Evolutionary conservation across 2,888 invertebrate genomes (phyloP).

Genomic region (Caenorhabditis sinica): DNA sequence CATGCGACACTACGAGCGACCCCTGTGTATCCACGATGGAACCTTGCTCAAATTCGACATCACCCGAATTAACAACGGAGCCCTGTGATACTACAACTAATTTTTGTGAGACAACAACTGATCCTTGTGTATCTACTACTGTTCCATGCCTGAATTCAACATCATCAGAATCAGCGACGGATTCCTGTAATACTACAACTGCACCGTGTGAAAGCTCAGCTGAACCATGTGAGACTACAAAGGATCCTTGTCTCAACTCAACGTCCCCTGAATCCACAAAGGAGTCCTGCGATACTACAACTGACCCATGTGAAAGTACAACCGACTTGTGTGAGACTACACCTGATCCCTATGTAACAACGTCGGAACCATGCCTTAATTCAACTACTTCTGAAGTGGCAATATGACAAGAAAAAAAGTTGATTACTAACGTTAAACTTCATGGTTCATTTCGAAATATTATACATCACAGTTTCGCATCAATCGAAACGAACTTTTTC

Average conservation of each 20-base stretch:
- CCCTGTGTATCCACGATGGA: no score
- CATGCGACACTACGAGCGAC: background rate
- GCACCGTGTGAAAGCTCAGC: background rate
- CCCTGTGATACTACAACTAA: background rate
- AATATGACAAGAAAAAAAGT: background rate
- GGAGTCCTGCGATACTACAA: background rate
- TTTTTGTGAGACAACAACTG: background rate
- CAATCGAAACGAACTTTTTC: conserved; percentile 2
- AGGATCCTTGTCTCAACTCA: background rate
- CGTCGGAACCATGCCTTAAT: background rate
- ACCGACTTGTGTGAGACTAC: background rate
- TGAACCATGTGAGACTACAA: background rate
- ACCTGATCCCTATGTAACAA: background rate
- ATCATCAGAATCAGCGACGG: background rate
- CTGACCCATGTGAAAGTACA: background rate
- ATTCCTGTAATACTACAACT: background rate
- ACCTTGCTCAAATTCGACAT: background rate
- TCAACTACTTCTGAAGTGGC: background rate
- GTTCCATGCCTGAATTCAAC: conserved; percentile 6
- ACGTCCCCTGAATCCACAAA: background rate
- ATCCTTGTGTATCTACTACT: background rate
- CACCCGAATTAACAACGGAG: background rate
- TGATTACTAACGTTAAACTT: background rate
- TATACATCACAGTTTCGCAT: background rate
- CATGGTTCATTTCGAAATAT: background rate